Evolutionary conservation across 2,113 vertebrate genomes (phyloP).

Genomic region (Probosciger aterrimus): DNA sequence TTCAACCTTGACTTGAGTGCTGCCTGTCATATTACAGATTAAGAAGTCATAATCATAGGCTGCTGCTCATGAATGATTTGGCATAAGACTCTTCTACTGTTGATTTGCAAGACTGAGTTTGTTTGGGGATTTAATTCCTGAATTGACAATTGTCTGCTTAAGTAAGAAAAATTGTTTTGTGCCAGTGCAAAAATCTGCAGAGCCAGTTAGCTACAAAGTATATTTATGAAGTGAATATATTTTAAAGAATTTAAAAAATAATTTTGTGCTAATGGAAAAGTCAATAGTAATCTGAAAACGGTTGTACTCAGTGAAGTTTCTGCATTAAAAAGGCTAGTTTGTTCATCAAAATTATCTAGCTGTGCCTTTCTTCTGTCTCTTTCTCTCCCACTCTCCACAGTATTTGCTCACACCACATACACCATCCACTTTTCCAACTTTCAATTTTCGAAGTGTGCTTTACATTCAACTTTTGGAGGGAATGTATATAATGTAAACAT

Average conservation of each 20-base stretch:
- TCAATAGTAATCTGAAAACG: background rate
- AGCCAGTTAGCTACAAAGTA: background rate
- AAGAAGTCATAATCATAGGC: background rate
- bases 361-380: background rate
- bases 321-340: background rate
- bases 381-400: too few species aligned
- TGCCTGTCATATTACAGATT: background rate
- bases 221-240: background rate
- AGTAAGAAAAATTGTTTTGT: background rate
- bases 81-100: background rate
- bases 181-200: background rate
- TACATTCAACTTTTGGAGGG: background rate
- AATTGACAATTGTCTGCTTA: background rate
- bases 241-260: background rate
- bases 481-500: background rate
- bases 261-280: background rate
- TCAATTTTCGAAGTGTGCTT: background rate
- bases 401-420: background rate
- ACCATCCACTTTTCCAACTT: rapidly evolving
- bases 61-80: background rate
- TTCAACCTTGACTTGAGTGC: background rate
- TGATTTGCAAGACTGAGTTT: background rate
- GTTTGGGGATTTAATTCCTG: background rate
- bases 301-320: background rate
- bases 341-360: background rate